phyloP scores from a whole-genome alignment of 2,888 invertebrate genomes.

The Zygothrica quintamaculata region DNA sequence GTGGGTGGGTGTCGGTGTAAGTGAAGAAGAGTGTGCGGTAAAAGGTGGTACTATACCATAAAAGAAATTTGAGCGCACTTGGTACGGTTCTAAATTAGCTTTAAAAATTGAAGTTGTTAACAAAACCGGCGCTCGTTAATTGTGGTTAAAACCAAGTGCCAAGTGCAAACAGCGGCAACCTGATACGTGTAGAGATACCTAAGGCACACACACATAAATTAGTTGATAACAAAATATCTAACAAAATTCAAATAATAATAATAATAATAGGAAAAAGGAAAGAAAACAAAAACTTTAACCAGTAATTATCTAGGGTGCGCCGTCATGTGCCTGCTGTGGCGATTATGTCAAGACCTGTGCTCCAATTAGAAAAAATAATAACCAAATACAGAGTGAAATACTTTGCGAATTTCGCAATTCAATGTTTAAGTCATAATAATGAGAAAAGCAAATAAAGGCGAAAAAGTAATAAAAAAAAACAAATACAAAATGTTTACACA shows the following conservation, averaged over 20 bases:
- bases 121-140: conserved; percentile 11
- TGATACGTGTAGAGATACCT: conserved; percentile 10
- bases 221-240: conserved; percentile 48
- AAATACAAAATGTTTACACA: conserved; percentile 69
- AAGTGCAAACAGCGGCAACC: conserved; percentile 27
- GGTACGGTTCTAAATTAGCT: conserved; percentile 28
- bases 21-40: no score
- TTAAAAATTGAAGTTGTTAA: conserved; percentile 6
- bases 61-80: conserved; percentile 19
- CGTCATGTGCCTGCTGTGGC: conserved; percentile 48
- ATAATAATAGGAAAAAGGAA: conserved; percentile 18
- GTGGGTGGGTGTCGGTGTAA: conserved; percentile 11
- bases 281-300: no score
- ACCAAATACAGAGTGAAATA: conserved; percentile 16
- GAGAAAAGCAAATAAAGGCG: conserved; percentile 42
- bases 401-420: conserved; percentile 44
- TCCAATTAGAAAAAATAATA: conserved; percentile 33
- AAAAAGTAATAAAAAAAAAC: conserved; percentile 22
- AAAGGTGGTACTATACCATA: neutral
- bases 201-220: conserved; percentile 25
- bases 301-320: conserved; percentile 42
- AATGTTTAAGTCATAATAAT: conserved; percentile 31
- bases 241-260: conserved; percentile 16
- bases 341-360: conserved; percentile 24
- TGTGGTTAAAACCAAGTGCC: conserved; percentile 10